Evolutionary conservation across 2,113 vertebrate species (phyloP).

Genomic region (Apistogramma diplotaenia): DNA sequence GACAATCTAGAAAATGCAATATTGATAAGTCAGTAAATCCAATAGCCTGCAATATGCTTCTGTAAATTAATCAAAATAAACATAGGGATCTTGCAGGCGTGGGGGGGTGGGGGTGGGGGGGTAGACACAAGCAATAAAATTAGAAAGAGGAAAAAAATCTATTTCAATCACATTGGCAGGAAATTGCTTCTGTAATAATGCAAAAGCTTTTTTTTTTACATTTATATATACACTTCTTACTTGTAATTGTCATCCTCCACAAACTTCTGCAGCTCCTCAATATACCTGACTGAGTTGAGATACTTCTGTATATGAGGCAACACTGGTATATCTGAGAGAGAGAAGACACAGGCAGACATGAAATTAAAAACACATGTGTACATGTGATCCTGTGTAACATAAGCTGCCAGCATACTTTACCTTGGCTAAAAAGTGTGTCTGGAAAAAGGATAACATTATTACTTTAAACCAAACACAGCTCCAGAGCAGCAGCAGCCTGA

Average conservation of each 20-base stretch:
- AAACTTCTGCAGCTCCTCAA: constrained; percentile 99
- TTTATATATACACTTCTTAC: no score
- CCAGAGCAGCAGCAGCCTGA: neutral
- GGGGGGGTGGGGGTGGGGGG: neutral
- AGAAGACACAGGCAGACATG: neutral
- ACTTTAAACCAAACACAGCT: neutral
- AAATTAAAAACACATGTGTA: neutral
- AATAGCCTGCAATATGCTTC: neutral
- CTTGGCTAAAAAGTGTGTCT: neutral
- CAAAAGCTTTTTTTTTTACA: neutral
- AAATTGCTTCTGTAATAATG: neutral
- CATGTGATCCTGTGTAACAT: neutral
- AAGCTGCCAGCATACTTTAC: neutral
- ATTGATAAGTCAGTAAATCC: neutral
- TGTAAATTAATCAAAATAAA: neutral
- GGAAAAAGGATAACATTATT: neutral
- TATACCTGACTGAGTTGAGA: constrained; percentile 95
- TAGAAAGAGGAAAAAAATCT: neutral
- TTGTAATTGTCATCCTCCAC: constrained; percentile 99
- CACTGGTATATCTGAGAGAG: constrained; percentile 85
- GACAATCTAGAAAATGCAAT: constrained; percentile 82
- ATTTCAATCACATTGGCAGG: neutral
- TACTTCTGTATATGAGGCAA: constrained; percentile 98
- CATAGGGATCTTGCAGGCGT: neutral
- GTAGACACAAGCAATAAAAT: neutral